phyloP scores from a whole-genome alignment of 1,140 invertebrate genomes.

The Steinernema khuongi region DNA sequence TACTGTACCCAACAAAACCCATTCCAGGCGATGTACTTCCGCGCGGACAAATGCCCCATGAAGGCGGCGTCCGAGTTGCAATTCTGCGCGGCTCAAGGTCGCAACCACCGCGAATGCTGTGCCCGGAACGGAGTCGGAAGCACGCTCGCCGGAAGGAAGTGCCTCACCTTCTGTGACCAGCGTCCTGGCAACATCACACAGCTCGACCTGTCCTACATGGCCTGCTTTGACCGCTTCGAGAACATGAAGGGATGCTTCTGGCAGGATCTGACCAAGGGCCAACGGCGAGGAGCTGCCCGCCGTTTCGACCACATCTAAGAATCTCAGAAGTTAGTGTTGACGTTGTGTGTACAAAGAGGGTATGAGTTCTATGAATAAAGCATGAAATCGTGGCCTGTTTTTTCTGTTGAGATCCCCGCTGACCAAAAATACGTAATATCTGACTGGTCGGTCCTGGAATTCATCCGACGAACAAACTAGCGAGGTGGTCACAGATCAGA shows the following conservation, averaged over 20 bases:
- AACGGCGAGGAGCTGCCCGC: not conserved
- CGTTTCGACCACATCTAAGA: not conserved
- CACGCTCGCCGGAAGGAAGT: slow-evolving; percentile 38
- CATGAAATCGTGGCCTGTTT: too few species aligned
- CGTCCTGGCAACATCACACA: slow-evolving; percentile 28
- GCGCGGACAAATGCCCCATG: slow-evolving; percentile 44
- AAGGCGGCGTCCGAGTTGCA: slow-evolving; percentile 48
- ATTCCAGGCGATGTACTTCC: slow-evolving; percentile 34
- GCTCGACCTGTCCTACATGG: slow-evolving; percentile 44
- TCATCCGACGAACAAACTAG: too few species aligned
- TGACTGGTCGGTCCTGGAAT: too few species aligned
- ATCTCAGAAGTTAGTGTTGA: not conserved
- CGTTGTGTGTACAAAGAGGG: not conserved
- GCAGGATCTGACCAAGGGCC: slow-evolving; percentile 23
- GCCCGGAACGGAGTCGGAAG: slow-evolving; percentile 34
- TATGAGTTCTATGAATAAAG: too few species aligned
- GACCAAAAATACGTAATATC: too few species aligned
- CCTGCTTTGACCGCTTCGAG: slow-evolving; percentile 51
- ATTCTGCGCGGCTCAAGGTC: slow-evolving; percentile 50
- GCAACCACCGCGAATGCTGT: slow-evolving; percentile 33
- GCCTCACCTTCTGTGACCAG: slow-evolving; percentile 41
- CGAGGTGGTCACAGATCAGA: too few species aligned
- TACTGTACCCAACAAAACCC: not conserved
- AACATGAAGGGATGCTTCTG: slow-evolving; percentile 53
- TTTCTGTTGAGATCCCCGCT: too few species aligned